phyloP scores from a whole-genome alignment of 2,797 vertebrate genomes.

The Trematomus bernacchii region DNA sequence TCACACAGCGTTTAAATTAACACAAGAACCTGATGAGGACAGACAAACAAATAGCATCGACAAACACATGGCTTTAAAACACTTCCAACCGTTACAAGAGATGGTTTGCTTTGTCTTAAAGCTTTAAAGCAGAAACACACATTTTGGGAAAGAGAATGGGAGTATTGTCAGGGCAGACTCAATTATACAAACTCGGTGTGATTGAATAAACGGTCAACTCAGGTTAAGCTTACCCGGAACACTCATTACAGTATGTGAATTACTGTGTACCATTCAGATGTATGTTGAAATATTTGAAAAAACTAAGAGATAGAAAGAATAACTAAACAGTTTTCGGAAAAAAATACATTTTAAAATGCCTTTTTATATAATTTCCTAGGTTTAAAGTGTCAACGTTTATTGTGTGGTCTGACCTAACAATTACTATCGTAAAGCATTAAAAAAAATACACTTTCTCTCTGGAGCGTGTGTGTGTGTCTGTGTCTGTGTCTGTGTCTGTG shows the following conservation, averaged over 20 bases:
- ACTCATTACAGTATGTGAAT: background rate
- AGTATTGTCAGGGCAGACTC: background rate
- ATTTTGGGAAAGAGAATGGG: background rate
- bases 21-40: background rate
- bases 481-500: too few relatives aligned
- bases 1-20: background rate
- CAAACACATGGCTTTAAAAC: background rate
- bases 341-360: too few relatives aligned
- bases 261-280: background rate
- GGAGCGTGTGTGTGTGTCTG: too few relatives aligned
- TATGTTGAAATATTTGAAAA: background rate
- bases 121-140: background rate
- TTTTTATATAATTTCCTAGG: too few relatives aligned
- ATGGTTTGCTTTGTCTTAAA: background rate
- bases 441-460: too few relatives aligned
- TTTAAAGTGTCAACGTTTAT: too few relatives aligned
- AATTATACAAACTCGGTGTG: background rate
- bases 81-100: background rate
- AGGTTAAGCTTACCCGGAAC: background rate
- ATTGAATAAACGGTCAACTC: background rate
- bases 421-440: too few relatives aligned
- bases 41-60: slow-evolving; percentile 5
- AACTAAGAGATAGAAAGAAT: background rate
- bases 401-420: too few relatives aligned
- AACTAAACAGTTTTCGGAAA: background rate